phyloP scores from a whole-genome alignment of 2,113 vertebrate genomes.

The Eretmochelys imbricata region DNA sequence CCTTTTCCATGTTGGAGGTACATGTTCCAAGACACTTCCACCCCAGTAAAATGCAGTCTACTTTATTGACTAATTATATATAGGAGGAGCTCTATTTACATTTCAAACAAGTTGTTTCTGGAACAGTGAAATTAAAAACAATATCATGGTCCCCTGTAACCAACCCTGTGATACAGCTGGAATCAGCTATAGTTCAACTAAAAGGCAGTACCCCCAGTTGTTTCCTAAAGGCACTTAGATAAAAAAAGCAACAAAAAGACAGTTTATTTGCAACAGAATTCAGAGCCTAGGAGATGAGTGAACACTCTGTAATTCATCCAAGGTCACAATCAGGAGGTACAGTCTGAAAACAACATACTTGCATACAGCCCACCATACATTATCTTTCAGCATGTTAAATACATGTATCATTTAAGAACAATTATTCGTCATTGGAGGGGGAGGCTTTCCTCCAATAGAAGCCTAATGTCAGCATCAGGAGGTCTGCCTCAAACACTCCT shows the following conservation, averaged over 20 bases:
- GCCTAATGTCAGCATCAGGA: background rate
- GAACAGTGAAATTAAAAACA: conserved; percentile 25
- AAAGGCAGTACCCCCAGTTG: conserved; percentile 59
- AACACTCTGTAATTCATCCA: background rate
- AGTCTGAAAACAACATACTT: background rate
- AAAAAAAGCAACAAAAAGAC: background rate
- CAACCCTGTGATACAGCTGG: conserved; percentile 26
- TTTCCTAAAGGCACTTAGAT: background rate
- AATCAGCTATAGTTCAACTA: conserved; percentile 31
- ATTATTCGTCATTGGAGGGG: rapidly evolving
- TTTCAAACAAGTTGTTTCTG: conserved; percentile 36
- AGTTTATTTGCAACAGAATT: background rate
- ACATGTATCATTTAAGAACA: rapidly evolving
- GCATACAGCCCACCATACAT: background rate
- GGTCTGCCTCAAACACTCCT: rapidly evolving
- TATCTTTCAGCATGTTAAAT: background rate
- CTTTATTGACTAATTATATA: conserved; percentile 73
- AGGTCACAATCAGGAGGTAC: background rate
- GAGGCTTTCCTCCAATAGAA: background rate
- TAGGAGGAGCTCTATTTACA: conserved; percentile 57
- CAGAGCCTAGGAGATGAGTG: background rate
- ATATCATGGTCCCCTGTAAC: conserved; percentile 60
- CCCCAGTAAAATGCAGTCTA: conserved; percentile 48
- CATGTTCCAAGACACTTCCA: background rate
- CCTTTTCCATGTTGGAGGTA: background rate